Evolutionary conservation across 2,797 vertebrate genomes (phyloP), one percentile per base, ranked within the genome.

Genomic region (Enteromius unitaeniatus): DNA sequence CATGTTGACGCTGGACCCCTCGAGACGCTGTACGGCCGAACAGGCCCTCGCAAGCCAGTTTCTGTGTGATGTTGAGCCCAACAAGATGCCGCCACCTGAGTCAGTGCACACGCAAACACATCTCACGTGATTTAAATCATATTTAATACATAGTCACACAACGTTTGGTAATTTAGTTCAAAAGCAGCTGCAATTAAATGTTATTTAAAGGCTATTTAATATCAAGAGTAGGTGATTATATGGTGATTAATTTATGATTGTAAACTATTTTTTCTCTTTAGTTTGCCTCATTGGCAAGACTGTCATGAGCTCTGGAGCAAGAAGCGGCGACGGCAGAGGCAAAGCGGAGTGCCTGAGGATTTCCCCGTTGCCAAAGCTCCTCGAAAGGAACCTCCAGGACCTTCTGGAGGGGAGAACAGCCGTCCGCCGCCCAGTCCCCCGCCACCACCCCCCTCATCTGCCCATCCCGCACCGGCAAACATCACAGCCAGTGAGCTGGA

Each of bases 241-340:
- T 37, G 19, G 34, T 2, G n/a, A n/a, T n/a, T n/a, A 3, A 15
- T 6, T 68, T 69, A 15, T 47, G 19, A 9, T 75, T 34, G 31
- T 37, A 19, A 67, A n/a, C 9, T 15, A 7, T 37, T 31, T 21
- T 78, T 51, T 78, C 37, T 23, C 34, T 70, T 34, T 89, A 99
- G 97, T 92, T 96, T 99, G 83, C 98, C 98, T 67, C 97, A 97
- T 91, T 97, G 97, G 94, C 98, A 99, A 91, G 98, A 99, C 88
- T 99, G 98, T 88, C 98, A 99, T 14, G 98, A 99, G 93, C 93
- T 99, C 78, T 99, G 98, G 98, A 99, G 97, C 91, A 99, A 99
- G 93, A 99, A 98, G 88, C 95, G 97, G 0, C 93, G 98, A 28
- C 95, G 98, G 51, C 97, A 99, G 73, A 95, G 97, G 87, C 97